Evolutionary conservation across 2,888 invertebrate species (phyloP).

Genomic region (Sarcophaga variegata): DNA sequence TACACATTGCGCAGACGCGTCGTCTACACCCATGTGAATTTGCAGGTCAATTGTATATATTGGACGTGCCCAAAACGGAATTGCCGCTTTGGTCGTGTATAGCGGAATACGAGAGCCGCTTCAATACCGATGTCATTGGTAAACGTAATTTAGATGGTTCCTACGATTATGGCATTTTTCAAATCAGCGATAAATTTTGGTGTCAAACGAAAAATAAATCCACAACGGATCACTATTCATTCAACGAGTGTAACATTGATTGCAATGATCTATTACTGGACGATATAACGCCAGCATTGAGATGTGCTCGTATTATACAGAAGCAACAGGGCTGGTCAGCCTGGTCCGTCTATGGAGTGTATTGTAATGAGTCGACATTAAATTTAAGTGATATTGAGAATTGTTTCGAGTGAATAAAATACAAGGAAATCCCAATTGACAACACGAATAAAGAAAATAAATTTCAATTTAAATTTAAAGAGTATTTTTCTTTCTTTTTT

Average conservation of each 20-base stretch:
- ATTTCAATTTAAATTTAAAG: neutral
- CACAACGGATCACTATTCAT: conserved; percentile 41
- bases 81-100: conserved; percentile 78
- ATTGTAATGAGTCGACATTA: conserved; percentile 75
- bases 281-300: conserved; percentile 77
- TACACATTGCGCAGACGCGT: conserved; percentile 63
- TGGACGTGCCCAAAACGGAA: conserved; percentile 77
- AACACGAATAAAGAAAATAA: neutral
- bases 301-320: conserved; percentile 77
- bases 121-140: conserved; percentile 82
- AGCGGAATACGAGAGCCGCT: conserved; percentile 78
- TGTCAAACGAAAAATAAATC: conserved; percentile 76
- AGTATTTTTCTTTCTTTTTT: neutral
- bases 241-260: conserved; percentile 78
- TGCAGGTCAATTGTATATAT: conserved; percentile 78
- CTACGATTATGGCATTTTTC: conserved; percentile 81
- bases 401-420: conserved; percentile 51
- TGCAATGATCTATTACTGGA: conserved; percentile 78
- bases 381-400: conserved; percentile 63
- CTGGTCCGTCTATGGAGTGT: conserved; percentile 78
- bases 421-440: neutral
- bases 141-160: conserved; percentile 82
- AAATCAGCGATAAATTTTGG: conserved; percentile 81
- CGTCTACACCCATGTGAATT: conserved; percentile 77
- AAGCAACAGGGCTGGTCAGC: conserved; percentile 79